Conservation (phyloP, 2,113 vertebrate genomes). For the Cyprinodon tularosa region DNA sequence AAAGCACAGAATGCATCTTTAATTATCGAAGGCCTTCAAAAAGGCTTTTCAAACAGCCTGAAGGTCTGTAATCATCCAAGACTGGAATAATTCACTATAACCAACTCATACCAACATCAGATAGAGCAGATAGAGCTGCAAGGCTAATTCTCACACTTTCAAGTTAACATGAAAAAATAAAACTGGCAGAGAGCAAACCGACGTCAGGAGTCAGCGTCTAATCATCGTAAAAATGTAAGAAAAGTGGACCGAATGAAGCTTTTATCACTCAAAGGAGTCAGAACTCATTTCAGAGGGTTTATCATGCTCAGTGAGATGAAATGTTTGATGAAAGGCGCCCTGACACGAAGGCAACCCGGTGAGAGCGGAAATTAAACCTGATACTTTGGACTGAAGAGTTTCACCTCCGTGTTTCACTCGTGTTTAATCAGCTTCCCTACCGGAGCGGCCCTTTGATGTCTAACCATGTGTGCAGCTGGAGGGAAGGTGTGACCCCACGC, state of each 20-base stretch:
- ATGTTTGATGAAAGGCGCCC: background rate
- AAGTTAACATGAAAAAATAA: conserved; percentile 1
- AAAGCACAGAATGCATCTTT: background rate
- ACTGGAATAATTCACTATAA: conserved; percentile 5
- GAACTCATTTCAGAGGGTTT: background rate
- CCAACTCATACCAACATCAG: conserved; percentile 1
- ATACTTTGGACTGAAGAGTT: conserved; percentile 4
- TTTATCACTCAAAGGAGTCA: background rate
- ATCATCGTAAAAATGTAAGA: background rate
- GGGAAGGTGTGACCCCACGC: conserved; percentile 20
- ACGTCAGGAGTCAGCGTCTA: background rate
- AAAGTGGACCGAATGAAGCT: background rate
- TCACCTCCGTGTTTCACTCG: conserved; percentile 21
- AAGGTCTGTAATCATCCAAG: conserved; percentile 3
- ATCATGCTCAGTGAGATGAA: background rate
- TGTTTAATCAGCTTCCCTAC: conserved; percentile 39
- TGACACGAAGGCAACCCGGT: background rate
- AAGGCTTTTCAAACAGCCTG: conserved; percentile 11
- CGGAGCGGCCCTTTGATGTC: conserved; percentile 31
- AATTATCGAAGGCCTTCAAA: conserved; percentile 33
- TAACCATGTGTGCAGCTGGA: conserved; percentile 9
- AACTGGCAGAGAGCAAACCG: background rate
- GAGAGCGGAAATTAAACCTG: background rate
- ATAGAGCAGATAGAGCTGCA: background rate
- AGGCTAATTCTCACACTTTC: background rate